A percentile compares a stretch with the other conserved stretches of the same genome.
phyloP scores from a whole-genome alignment of 2,113 vertebrate species.

The Semnornis frantzii region DNA sequence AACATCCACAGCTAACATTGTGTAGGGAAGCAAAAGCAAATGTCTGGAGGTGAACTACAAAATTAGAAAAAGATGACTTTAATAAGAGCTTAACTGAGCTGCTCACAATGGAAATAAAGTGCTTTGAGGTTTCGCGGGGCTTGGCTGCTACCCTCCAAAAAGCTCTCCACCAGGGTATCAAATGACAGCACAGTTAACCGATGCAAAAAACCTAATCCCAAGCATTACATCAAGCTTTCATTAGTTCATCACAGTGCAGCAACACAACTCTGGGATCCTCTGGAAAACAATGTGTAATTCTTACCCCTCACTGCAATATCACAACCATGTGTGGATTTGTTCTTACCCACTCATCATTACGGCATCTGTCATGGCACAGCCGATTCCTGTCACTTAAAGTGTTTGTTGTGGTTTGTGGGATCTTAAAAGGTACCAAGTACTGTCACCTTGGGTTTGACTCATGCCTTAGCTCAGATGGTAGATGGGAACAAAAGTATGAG shows the following conservation, averaged over 20 bases:
- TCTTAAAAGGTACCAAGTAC: not conserved
- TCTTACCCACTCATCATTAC: not conserved
- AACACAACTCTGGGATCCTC: not conserved
- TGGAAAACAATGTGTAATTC: not conserved
- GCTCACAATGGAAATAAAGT: conserved; percentile 52
- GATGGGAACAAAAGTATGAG: not conserved
- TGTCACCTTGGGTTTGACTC: not conserved
- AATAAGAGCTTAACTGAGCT: conserved; percentile 1
- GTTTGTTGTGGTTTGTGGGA: not conserved
- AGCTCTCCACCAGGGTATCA: conserved; percentile 12
- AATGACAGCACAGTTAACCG: conserved; percentile 25
- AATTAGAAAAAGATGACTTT: conserved; percentile 53
- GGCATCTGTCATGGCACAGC: not conserved
- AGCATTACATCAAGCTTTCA: not conserved
- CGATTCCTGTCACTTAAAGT: not conserved
- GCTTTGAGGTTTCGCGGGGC: conserved; percentile 41
- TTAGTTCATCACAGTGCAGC: not conserved
- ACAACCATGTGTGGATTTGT: not conserved
- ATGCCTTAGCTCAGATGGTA: not conserved
- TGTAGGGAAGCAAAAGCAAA: conserved; percentile 52
- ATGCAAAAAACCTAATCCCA: not conserved
- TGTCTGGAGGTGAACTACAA: conserved; percentile 48
- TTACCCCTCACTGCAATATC: not conserved
- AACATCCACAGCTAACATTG: conserved; percentile 29
- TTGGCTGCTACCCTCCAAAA: not conserved